A percentile compares a stretch with the other conserved stretches of the same genome.
Conservation (phyloP, 2,797 vertebrate species). For the Pogonophryne albipinna region DNA sequence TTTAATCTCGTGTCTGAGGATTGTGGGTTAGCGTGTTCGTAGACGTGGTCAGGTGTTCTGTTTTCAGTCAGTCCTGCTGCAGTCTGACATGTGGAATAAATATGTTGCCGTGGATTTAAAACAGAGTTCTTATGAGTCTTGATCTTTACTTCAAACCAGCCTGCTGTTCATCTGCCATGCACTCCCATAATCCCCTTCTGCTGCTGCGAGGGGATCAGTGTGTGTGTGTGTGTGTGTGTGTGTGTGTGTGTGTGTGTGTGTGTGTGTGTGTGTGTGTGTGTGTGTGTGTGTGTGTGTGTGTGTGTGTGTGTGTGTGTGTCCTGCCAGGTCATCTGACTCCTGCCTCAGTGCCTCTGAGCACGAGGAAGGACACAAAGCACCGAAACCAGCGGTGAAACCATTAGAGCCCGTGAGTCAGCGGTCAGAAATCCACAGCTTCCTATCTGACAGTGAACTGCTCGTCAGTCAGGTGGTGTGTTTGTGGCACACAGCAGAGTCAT, state of each 20-base stretch:
- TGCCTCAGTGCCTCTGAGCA: slow-evolving; percentile 41
- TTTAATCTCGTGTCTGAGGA: too few species aligned
- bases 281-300: too few species aligned
- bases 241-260: slow-evolving; percentile 25
- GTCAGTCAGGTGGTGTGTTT: background rate
- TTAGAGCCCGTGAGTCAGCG: slow-evolving; percentile 37
- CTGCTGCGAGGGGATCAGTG: slow-evolving; percentile 52
- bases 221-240: slow-evolving; percentile 40
- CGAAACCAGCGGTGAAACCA: slow-evolving; percentile 22
- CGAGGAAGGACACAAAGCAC: background rate
- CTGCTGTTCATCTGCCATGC: slow-evolving; percentile 66
- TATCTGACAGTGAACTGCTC: background rate
- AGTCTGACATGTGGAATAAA: slow-evolving; percentile 58
- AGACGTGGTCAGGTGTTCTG: background rate
- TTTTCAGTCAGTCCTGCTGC: slow-evolving; percentile 3
- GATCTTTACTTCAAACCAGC: slow-evolving; percentile 56
- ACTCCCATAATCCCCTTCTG: slow-evolving; percentile 73
- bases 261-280: background rate
- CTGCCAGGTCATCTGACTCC: background rate
- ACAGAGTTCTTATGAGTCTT: slow-evolving; percentile 17
- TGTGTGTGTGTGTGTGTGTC: too few species aligned
- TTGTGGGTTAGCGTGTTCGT: too few species aligned
- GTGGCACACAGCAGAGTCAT: background rate
- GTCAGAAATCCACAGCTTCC: background rate
- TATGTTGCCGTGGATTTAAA: slow-evolving; percentile 64